Conservation (phyloP, 92 coral and sea anemone species). For the Plumapathes pennacea region DNA sequence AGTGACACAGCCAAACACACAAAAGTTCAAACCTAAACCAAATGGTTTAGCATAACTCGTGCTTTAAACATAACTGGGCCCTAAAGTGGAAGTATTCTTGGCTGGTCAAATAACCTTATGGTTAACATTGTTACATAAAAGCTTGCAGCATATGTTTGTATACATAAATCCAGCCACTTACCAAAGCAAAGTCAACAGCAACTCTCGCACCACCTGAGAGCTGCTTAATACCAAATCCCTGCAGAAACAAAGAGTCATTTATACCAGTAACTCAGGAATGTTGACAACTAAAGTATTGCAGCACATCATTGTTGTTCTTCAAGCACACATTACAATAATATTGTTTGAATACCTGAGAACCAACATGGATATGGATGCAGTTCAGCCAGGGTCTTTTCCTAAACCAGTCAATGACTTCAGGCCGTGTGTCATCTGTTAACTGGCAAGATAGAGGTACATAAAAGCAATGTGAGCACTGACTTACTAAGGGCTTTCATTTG, state of each 20-base stretch:
- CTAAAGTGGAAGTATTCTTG: too few relatives aligned
- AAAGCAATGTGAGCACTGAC: too few relatives aligned
- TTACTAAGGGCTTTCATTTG: too few relatives aligned
- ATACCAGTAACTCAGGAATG: too few relatives aligned
- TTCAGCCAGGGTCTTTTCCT: conserved; percentile 70
- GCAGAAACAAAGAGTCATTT: conserved; percentile 13
- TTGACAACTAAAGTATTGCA: not conserved
- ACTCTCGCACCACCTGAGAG: conserved; percentile 62
- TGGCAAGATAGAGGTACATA: conserved; percentile 6
- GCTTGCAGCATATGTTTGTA: too few relatives aligned
- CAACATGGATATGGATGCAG: conserved; percentile 81
- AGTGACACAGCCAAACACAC: too few relatives aligned
- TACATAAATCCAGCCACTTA: conserved; percentile 4
- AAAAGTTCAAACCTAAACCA: too few relatives aligned
- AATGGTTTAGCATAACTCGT: too few relatives aligned
- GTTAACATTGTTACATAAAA: too few relatives aligned
- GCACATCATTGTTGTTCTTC: not conserved
- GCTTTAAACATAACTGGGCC: too few relatives aligned
- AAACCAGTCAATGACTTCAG: conserved; percentile 67
- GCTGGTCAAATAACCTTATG: too few relatives aligned
- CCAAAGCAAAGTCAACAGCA: conserved; percentile 84
- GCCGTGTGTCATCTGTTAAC: conserved; percentile 68
- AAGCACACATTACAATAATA: not conserved
- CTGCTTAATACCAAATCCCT: conserved; percentile 69
- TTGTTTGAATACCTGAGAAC: conserved; percentile 63